phyloP scores from a whole-genome alignment of 1,140 invertebrate genomes.

The Mesaphorura yosii region DNA sequence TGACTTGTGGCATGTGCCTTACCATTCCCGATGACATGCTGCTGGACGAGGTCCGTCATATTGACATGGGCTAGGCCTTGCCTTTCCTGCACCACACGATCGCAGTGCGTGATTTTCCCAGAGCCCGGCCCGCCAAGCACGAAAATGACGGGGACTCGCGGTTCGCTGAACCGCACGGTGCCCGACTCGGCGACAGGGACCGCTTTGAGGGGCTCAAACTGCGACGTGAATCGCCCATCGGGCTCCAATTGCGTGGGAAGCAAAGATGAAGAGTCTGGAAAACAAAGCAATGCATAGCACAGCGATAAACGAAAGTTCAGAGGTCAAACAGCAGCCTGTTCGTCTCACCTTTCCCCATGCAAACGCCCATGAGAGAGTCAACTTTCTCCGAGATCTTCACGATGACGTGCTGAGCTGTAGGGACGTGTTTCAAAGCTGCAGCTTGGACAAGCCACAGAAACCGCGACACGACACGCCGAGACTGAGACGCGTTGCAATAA shows the following conservation, averaged over 20 bases:
- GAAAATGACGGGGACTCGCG: conserved; percentile 65
- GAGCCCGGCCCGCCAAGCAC: conserved; percentile 79
- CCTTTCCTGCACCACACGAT: conserved; percentile 72
- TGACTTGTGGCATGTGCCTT: conserved; percentile 34
- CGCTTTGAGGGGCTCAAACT: neutral
- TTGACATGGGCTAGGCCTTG: conserved; percentile 74
- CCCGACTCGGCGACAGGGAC: neutral
- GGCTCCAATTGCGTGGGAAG: conserved; percentile 18
- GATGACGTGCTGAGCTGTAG: no score
- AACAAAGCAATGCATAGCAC: neutral
- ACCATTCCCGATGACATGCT: conserved; percentile 77
- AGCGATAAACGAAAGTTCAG: neutral
- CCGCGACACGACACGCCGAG: no score
- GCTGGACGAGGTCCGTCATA: conserved; percentile 76
- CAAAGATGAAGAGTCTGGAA: conserved; percentile 7
- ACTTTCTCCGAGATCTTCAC: no score
- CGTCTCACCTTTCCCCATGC: conserved; percentile 22
- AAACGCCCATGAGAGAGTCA: conserved; percentile 26
- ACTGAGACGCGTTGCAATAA: no score
- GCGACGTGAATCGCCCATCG: conserved; percentile 21
- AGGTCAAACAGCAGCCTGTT: neutral
- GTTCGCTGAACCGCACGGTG: conserved; percentile 14
- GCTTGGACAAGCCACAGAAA: no score
- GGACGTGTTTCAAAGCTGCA: no score
- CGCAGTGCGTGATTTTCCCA: conserved; percentile 84